A percentile compares a stretch with the other conserved stretches of the same genome.
Evolutionary conservation across 2,113 vertebrate genomes (phyloP).

Genomic region (Bos taurus): ARS-UCD2.0 NC_037332.1:48783501-48784000

Average conservation of each 20-base stretch:
- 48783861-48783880: neutral
- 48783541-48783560: neutral
- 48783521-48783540: neutral
- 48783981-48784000: neutral
- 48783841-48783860: neutral
- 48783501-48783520: neutral
- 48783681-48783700: neutral
- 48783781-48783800: neutral
- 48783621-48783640: neutral
- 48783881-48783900: neutral
- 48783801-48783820: neutral
- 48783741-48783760: neutral
- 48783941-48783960: neutral
- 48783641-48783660: neutral
- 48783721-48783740: neutral
- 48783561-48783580: neutral
- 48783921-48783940: neutral
- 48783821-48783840: neutral
- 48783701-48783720: neutral
- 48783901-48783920: neutral
- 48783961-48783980: neutral
- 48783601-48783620: neutral
- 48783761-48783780: neutral
- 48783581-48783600: neutral
- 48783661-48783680: neutral